Percentiles rank a stretch among this genome's conserved stretches.
Evolutionary conservation across 2,113 vertebrate genomes (phyloP).

Genomic region (Arenaria interpres): DNA sequence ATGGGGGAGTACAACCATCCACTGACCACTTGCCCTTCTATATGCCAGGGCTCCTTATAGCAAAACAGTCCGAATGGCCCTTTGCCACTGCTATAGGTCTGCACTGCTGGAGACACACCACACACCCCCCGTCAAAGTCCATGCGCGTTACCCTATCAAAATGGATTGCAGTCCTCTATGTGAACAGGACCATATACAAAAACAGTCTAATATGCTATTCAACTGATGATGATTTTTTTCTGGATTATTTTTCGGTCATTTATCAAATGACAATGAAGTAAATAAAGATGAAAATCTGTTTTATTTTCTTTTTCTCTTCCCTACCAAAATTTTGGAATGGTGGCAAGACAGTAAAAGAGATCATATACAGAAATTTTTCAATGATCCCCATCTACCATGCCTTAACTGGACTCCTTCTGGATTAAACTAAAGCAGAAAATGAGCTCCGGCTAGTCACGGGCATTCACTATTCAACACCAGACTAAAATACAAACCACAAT

Average conservation of each 20-base stretch:
- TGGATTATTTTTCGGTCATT: not conserved
- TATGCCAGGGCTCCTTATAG: not conserved
- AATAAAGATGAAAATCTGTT: not conserved
- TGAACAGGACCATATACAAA: not conserved
- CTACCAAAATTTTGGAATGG: not conserved
- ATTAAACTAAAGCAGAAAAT: not conserved
- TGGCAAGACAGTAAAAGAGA: not conserved
- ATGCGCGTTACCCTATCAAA: not conserved
- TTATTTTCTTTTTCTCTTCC: not conserved
- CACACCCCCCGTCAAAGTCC: rapidly evolving
- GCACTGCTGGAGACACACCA: not conserved
- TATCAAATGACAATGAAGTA: not conserved
- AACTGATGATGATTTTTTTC: not conserved
- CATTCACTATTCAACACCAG: not conserved
- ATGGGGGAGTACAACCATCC: not conserved
- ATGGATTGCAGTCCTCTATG: not conserved
- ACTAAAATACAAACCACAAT: not conserved
- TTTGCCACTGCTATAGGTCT: not conserved
- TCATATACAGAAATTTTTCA: not conserved
- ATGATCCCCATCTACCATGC: not conserved
- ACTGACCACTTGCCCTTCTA: not conserved
- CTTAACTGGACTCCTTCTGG: not conserved
- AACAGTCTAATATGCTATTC: not conserved
- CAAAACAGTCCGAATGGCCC: not conserved
- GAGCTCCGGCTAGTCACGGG: not conserved